Evolutionary conservation across 2,888 invertebrate species (phyloP).

Genomic region (Ochlodes sylvanus): DNA sequence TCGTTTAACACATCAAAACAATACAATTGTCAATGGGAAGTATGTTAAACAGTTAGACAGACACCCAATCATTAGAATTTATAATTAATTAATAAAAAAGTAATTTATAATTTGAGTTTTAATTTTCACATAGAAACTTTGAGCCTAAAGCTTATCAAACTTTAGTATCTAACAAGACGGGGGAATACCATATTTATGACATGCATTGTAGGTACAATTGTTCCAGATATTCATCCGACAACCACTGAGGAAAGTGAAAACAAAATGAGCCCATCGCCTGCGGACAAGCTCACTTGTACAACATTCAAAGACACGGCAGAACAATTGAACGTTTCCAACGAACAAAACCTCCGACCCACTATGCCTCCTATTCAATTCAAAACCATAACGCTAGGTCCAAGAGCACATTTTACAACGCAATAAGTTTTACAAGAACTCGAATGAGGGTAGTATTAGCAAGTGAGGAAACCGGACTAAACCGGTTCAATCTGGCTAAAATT

Average conservation of each 20-base stretch:
- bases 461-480: conserved; percentile 42
- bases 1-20: too few relatives aligned
- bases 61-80: too few relatives aligned
- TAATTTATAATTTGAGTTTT: too few relatives aligned
- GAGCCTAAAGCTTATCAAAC: too few relatives aligned
- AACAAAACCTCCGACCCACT: conserved; percentile 29
- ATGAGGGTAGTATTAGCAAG: conserved; percentile 30
- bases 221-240: conserved; percentile 29
- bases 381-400: conserved; percentile 21
- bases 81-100: too few relatives aligned
- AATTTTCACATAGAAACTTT: too few relatives aligned
- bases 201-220: conserved; percentile 23
- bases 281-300: conserved; percentile 35
- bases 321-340: conserved; percentile 36
- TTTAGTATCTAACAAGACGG: too few relatives aligned
- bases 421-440: conserved; percentile 4
- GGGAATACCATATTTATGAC: not conserved
- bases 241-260: conserved; percentile 31
- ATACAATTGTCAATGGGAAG: too few relatives aligned
- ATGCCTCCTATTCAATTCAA: conserved; percentile 4
- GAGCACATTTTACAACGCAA: conserved; percentile 13
- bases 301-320: conserved; percentile 37
- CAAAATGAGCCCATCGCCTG: conserved; percentile 35
- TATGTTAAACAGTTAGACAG: too few relatives aligned
- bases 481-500: conserved; percentile 36